phyloP scores from a whole-genome alignment of 1,140 invertebrate genomes.

The Drosophila guanche region DNA sequence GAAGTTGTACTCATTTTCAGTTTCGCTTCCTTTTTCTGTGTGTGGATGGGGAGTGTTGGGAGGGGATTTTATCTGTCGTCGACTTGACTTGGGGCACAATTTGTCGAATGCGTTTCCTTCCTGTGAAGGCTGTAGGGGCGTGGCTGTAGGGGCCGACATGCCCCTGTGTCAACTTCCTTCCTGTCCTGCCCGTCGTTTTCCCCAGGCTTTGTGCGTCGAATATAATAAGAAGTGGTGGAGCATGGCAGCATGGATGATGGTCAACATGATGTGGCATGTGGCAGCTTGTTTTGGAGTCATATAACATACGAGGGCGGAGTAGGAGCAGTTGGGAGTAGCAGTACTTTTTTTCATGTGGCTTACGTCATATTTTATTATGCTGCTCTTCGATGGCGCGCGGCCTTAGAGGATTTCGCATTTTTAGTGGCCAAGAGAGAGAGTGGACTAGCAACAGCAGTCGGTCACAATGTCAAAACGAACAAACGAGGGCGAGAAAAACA shows the following conservation, averaged over 20 bases:
- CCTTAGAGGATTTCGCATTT: constrained; percentile 48
- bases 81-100: constrained; percentile 50
- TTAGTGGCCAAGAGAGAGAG: background rate
- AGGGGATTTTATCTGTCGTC: background rate
- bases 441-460: constrained; percentile 35
- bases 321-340: background rate
- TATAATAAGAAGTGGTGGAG: constrained; percentile 26
- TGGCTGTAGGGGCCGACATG: constrained; percentile 43
- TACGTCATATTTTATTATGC: constrained; percentile 76
- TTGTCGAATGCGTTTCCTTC: constrained; percentile 72
- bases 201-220: constrained; percentile 39
- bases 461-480: constrained; percentile 75
- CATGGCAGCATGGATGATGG: constrained; percentile 13
- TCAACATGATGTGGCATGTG: constrained; percentile 32
- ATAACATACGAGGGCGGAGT: constrained; percentile 8
- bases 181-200: constrained; percentile 39
- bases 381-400: constrained; percentile 41
- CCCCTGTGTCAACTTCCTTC: constrained; percentile 69
- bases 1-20: constrained; percentile 42
- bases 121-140: constrained; percentile 31
- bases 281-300: constrained; percentile 17
- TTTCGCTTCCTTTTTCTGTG: constrained; percentile 35
- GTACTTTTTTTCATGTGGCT: constrained; percentile 51
- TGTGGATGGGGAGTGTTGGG: constrained; percentile 11
- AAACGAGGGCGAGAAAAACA: constrained; percentile 21